phyloP scores from a whole-genome alignment of 2,113 vertebrate genomes.

The Ptilorrhoa leucosticta region DNA sequence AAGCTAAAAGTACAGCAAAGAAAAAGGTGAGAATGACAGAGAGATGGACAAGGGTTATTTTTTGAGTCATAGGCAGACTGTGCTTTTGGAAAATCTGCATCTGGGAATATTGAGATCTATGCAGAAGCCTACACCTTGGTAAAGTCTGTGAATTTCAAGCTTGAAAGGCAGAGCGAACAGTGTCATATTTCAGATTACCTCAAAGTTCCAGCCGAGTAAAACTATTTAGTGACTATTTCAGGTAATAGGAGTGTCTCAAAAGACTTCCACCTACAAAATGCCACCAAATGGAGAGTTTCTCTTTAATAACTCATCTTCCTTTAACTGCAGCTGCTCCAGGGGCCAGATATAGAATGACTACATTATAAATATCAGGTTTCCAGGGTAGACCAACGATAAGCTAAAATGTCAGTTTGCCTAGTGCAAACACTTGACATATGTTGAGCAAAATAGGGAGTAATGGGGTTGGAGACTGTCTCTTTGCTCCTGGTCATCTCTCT shows the following conservation, averaged over 20 bases:
- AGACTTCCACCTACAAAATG: background rate
- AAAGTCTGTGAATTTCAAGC: background rate
- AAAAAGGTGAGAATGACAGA: background rate
- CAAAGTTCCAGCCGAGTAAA: background rate
- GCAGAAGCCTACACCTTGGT: background rate
- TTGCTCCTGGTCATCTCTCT: constrained; percentile 11
- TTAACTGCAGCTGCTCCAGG: background rate
- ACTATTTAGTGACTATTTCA: background rate
- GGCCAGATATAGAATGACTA: constrained; percentile 16
- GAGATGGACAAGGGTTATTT: background rate
- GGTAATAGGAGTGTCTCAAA: background rate
- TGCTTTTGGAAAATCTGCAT: background rate
- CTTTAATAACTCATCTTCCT: constrained; percentile 16
- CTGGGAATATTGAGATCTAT: background rate
- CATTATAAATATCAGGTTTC: constrained; percentile 43
- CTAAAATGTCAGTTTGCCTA: constrained; percentile 43
- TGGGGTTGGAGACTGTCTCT: constrained; percentile 19
- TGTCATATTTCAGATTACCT: background rate
- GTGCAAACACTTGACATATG: constrained; percentile 21
- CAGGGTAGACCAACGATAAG: background rate
- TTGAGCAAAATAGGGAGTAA: constrained; percentile 12
- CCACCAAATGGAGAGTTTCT: background rate
- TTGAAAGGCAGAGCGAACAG: background rate
- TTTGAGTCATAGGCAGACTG: accelerated
- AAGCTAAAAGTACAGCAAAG: background rate